These are phyloP conservation scores for Salvelinus sp. DNA, from an alignment of 2,113 vertebrate genomes.

Conservation along the genomic window DNA sequence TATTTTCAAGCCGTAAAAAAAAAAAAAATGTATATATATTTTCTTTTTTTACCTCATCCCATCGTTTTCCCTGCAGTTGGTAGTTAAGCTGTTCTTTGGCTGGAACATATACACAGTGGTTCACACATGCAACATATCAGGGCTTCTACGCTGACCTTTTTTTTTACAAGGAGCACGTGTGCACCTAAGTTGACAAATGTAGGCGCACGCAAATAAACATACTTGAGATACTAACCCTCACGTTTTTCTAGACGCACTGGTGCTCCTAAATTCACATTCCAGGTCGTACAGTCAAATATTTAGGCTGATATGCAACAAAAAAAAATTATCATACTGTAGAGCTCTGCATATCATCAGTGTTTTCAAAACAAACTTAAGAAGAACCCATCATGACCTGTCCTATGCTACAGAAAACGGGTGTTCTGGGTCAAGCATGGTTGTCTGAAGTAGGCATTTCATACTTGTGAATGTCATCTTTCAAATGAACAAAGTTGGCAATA, in stretches of 20 bases:
- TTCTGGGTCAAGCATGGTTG: neutral
- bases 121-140: neutral
- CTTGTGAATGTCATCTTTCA: neutral
- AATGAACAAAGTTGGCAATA: neutral
- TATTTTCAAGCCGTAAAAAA: neutral
- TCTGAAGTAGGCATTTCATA: no score
- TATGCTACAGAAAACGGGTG: neutral
- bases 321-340: no score
- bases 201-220: neutral
- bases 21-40: no score
- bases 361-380: neutral
- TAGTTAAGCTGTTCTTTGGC: neutral
- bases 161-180: no score
- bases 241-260: neutral
- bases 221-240: neutral
- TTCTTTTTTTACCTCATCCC: neutral
- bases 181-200: no score
- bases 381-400: neutral
- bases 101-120: no score
- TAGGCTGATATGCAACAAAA: no score
- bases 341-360: neutral
- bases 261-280: neutral
- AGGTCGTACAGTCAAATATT: no score
- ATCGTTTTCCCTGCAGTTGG: neutral
- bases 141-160: no score